Conservation (phyloP, 2,888 invertebrate species). For the Hofmannophila pseudospretella region DNA sequence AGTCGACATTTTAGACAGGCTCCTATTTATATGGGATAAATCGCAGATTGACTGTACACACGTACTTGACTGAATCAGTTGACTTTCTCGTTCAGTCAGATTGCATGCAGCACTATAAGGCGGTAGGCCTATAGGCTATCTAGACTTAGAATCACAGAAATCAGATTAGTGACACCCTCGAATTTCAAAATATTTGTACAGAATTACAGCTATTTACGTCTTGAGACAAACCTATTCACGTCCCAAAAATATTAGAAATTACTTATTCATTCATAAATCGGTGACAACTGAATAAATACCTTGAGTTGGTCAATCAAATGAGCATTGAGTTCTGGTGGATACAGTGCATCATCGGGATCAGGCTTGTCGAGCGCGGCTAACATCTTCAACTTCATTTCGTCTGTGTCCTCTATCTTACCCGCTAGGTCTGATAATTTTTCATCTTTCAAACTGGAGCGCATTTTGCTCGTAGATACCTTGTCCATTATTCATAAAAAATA, state of each 20-base stretch:
- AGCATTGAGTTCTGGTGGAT: conserved; percentile 79
- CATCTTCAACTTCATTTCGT: conserved; percentile 72
- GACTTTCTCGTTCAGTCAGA: too few relatives aligned
- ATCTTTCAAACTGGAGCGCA: conserved; percentile 32
- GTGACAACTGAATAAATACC: conserved; percentile 48
- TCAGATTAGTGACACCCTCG: too few relatives aligned
- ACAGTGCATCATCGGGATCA: conserved; percentile 66
- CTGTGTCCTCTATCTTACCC: conserved; percentile 66
- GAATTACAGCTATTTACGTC: too few relatives aligned
- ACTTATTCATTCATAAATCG: neutral
- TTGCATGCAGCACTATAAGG: too few relatives aligned
- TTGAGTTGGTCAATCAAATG: conserved; percentile 78
- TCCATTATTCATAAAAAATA: conserved; percentile 27
- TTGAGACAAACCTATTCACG: too few relatives aligned
- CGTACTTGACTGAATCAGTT: too few relatives aligned
- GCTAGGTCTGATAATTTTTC: conserved; percentile 47
- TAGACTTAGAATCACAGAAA: too few relatives aligned
- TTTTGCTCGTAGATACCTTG: conserved; percentile 17
- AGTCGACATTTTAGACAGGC: too few relatives aligned
- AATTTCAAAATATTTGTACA: too few relatives aligned
- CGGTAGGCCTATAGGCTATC: too few relatives aligned
- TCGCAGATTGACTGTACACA: too few relatives aligned
- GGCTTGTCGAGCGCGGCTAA: conserved; percentile 51
- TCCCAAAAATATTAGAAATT: neutral
- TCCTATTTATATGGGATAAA: too few relatives aligned